phyloP scores from a whole-genome alignment of 2,888 invertebrate species.

The Dendrolimus pini region DNA sequence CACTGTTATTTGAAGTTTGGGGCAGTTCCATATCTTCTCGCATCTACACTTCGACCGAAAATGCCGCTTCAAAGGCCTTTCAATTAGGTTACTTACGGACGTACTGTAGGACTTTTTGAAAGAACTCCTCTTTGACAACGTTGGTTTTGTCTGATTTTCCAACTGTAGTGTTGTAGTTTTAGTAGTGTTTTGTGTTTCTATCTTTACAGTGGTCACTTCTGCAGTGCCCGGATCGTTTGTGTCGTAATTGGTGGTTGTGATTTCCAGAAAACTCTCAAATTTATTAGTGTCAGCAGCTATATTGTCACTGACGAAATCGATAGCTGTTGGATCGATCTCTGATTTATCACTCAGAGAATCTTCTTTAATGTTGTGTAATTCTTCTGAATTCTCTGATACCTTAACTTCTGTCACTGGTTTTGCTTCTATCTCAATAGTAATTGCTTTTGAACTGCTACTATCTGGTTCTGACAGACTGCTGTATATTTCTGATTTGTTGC shows the following conservation, averaged over 20 bases:
- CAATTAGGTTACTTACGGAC: constrained; percentile 41
- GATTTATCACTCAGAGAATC: background rate
- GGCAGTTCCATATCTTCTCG: constrained; percentile 67
- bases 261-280: constrained; percentile 12
- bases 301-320: background rate
- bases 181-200: constrained; percentile 18
- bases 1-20: constrained; percentile 63
- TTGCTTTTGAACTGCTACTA: background rate
- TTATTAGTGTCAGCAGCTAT: background rate
- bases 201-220: constrained; percentile 24
- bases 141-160: background rate
- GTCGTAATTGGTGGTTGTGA: constrained; percentile 19
- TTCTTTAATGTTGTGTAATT: background rate
- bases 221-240: constrained; percentile 22
- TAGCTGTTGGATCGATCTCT: background rate
- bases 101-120: constrained; percentile 31
- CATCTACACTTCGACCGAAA: constrained; percentile 62
- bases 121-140: constrained; percentile 46
- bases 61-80: constrained; percentile 34
- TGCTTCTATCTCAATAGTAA: background rate
- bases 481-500: background rate
- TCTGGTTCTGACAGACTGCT: no score
- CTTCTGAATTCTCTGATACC: background rate
- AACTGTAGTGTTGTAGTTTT: constrained; percentile 19
- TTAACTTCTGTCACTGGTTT: background rate